These are phyloP conservation scores for Agrilus mali DNA, from an alignment of 2,888 invertebrate species.

Conservation along the genomic window DNA sequence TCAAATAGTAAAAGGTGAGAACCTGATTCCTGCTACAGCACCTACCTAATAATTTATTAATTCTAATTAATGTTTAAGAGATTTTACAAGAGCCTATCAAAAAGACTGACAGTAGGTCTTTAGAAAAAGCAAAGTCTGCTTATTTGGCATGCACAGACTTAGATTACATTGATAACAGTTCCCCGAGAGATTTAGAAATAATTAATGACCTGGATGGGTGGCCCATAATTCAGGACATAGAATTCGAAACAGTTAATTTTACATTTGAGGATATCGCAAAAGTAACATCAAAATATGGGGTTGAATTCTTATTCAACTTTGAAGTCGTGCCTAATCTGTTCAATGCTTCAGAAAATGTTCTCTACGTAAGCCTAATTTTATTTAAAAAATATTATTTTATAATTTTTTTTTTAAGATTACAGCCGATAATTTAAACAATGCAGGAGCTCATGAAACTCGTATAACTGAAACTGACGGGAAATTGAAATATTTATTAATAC, in stretches of 20 bases:
- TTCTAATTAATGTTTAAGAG: slow-evolving; percentile 15
- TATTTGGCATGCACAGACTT: slow-evolving; percentile 26
- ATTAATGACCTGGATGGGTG: slow-evolving; percentile 25
- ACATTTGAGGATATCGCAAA: slow-evolving; percentile 27
- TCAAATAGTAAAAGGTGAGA: slow-evolving; percentile 24
- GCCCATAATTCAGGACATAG: slow-evolving; percentile 21
- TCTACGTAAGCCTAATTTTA: slow-evolving; percentile 22
- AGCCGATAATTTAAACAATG: slow-evolving; percentile 2
- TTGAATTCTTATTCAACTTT: slow-evolving; percentile 28
- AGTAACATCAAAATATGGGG: slow-evolving; percentile 27
- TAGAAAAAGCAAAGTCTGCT: slow-evolving; percentile 29
- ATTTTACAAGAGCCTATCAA: slow-evolving; percentile 19
- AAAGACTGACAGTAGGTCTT: slow-evolving; percentile 22
- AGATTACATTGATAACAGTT: slow-evolving; percentile 18
- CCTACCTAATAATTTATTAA: background rate
- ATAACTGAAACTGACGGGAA: background rate
- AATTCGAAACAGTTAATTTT: slow-evolving; percentile 10
- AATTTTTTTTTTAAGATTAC: background rate
- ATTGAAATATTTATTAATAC: background rate
- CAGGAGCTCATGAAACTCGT: background rate
- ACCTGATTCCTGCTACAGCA: slow-evolving; percentile 1
- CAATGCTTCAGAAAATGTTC: slow-evolving; percentile 23
- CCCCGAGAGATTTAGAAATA: slow-evolving; percentile 24
- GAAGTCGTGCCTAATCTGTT: slow-evolving; percentile 22
- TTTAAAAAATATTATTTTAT: background rate